phyloP scores from a whole-genome alignment of 1,140 invertebrate genomes.

The Akabosia matsudoensis region DNA sequence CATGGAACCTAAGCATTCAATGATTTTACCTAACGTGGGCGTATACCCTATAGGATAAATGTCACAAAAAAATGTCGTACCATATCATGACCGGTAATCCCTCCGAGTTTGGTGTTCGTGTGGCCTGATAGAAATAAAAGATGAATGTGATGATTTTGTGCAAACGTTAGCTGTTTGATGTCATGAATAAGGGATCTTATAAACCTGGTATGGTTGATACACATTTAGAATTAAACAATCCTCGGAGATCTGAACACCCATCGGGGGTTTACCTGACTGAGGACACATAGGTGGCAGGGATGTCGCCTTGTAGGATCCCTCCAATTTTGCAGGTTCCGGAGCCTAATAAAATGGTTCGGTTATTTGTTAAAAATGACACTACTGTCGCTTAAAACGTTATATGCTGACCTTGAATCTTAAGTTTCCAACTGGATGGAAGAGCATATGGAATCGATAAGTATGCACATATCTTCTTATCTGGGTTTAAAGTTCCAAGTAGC shows the following conservation, averaged over 20 bases:
- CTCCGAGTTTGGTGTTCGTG: not conserved
- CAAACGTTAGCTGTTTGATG: not conserved
- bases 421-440: not conserved
- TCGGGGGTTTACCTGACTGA: not conserved
- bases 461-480: constrained; percentile 1
- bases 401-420: constrained; percentile 2
- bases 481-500: not conserved
- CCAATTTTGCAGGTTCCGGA: not conserved
- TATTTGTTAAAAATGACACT: too few relatives aligned
- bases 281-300: not conserved
- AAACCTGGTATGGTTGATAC: not conserved
- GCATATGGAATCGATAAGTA: not conserved
- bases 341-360: not conserved
- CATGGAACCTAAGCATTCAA: constrained; percentile 42
- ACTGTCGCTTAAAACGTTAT: too few relatives aligned
- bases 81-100: constrained; percentile 48
- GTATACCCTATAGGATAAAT: not conserved
- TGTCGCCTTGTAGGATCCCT: not conserved
- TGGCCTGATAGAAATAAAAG: not conserved
- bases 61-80: not conserved
- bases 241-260: not conserved
- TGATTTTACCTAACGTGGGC: not conserved
- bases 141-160: not conserved
- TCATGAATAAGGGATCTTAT: not conserved
- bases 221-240: not conserved